Evolutionary conservation across 2,888 invertebrate species (phyloP).

Genomic region (Gastracanthus pulcherrimus): DNA sequence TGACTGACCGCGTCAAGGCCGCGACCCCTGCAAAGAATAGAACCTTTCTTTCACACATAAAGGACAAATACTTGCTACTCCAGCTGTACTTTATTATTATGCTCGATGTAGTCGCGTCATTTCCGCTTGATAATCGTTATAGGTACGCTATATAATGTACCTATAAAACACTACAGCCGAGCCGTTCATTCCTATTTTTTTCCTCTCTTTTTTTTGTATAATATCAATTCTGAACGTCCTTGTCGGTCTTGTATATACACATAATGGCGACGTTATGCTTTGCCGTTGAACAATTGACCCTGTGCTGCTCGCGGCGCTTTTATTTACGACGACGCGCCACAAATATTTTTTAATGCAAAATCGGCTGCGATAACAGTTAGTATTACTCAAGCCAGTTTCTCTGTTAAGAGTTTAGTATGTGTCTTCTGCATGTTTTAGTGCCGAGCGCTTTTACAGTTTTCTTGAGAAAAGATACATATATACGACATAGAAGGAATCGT

Average conservation of each 20-base stretch:
- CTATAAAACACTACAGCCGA: too few species aligned
- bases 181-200: not conserved
- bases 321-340: too few species aligned
- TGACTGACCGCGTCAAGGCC: slow-evolving; percentile 61
- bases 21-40: slow-evolving; percentile 54
- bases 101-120: not conserved
- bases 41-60: not conserved
- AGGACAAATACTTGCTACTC: not conserved
- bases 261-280: not conserved
- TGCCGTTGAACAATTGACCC: not conserved
- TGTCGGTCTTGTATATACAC: not conserved
- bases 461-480: too few species aligned
- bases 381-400: too few species aligned
- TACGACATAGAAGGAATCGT: too few species aligned
- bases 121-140: slow-evolving; percentile 4
- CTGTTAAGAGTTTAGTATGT: too few species aligned
- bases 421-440: too few species aligned
- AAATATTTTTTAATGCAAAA: too few species aligned
- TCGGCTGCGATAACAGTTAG: too few species aligned
- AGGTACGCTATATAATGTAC: too few species aligned
- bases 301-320: too few species aligned
- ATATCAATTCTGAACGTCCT: not conserved
- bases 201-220: not conserved
- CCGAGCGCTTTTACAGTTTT: too few species aligned
- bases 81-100: not conserved